These are phyloP conservation scores for Amyelois transitella DNA, from an alignment of 1,140 invertebrate species.

Conservation along the genomic window DNA sequence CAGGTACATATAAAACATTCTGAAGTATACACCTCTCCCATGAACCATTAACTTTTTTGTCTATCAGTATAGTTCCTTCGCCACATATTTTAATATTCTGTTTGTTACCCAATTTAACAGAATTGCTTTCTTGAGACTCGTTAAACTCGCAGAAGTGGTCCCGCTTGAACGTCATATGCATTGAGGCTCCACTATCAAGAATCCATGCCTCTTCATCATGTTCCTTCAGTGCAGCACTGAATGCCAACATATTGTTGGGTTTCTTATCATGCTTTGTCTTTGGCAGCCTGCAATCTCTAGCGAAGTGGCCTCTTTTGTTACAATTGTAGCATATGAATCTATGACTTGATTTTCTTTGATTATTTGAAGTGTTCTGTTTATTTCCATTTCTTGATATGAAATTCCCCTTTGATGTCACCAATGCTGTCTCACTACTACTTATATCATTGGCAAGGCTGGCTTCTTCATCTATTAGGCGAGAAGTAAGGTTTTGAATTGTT, in stretches of 20 bases:
- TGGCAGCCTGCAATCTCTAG: constrained; percentile 20
- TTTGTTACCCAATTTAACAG: constrained; percentile 19
- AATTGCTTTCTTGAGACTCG: constrained; percentile 17
- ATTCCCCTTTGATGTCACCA: no score
- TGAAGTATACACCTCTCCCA: constrained; percentile 6
- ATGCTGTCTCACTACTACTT: constrained; percentile 31
- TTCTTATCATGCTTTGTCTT: constrained; percentile 21
- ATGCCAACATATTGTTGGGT: constrained; percentile 19
- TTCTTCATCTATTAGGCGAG: constrained; percentile 52
- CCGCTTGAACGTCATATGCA: constrained; percentile 33
- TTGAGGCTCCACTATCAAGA: constrained; percentile 42
- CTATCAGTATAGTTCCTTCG: constrained; percentile 8
- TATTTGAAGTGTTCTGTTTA: no score
- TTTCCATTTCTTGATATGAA: no score
- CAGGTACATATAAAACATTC: constrained; percentile 11
- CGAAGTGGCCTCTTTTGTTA: no score
- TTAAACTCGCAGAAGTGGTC: constrained; percentile 19
- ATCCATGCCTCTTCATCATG: constrained; percentile 29
- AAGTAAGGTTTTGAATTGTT: constrained; percentile 47
- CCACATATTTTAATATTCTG: constrained; percentile 6
- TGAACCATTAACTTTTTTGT: constrained; percentile 1
- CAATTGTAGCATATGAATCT: no score
- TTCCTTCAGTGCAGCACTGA: constrained; percentile 16
- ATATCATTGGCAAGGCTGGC: constrained; percentile 27
- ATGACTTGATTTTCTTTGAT: constrained; percentile 16